Percentiles rank a stretch among this genome's conserved stretches.
Evolutionary conservation across 2,113 vertebrate species (phyloP).

Genomic region (Bothrops jararaca): DNA sequence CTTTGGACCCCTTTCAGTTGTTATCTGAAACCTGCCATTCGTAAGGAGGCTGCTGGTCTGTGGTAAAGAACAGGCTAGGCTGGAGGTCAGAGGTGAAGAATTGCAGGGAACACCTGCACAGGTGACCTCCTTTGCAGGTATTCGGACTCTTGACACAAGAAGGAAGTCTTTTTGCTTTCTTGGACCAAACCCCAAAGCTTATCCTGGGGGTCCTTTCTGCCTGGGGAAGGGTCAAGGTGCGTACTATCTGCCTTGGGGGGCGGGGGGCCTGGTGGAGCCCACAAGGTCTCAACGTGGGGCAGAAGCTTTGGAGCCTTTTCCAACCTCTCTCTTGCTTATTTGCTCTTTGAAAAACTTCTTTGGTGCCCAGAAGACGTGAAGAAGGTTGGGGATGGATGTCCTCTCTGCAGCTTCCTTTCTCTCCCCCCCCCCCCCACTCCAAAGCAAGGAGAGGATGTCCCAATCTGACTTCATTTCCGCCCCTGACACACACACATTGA

Average conservation of each 20-base stretch:
- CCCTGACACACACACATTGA: background rate
- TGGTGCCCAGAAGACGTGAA: background rate
- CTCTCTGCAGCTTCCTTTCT: background rate
- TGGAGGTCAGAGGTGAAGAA: background rate
- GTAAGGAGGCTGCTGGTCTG: background rate
- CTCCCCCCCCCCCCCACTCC: rapidly evolving
- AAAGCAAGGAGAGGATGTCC: background rate
- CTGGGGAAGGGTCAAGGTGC: no score
- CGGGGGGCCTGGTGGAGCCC: background rate
- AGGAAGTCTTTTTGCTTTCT: background rate
- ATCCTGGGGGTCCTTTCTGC: no score
- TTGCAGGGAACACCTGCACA: background rate
- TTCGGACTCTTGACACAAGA: background rate
- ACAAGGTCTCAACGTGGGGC: background rate
- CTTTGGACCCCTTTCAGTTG: background rate
- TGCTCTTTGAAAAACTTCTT: background rate
- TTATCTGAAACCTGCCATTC: background rate
- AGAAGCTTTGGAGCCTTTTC: background rate
- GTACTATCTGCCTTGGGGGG: background rate
- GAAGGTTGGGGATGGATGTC: background rate
- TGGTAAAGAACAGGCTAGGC: background rate
- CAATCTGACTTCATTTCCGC: background rate
- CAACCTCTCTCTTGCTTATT: background rate
- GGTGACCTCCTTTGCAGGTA: background rate
- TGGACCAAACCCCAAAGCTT: background rate